Evolutionary conservation across 2,888 invertebrate genomes (phyloP), one percentile per base, ranked within the genome.

Genomic region (Nomada flava): DNA sequence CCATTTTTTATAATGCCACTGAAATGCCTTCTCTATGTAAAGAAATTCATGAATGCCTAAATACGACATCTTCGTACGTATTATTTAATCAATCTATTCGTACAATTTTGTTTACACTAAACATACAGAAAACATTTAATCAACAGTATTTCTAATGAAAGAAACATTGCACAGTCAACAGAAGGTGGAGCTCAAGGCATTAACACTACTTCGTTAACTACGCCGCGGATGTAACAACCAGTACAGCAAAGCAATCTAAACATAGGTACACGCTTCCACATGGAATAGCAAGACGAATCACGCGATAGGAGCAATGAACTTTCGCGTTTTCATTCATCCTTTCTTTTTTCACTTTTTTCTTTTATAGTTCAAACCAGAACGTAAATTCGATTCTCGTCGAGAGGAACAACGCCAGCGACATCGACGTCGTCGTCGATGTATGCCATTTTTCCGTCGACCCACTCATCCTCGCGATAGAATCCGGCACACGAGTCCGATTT

Each of bases 391-490:
- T 79, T 84, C 63, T 44, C 52, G 75, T 26, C 65, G 72, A 79
- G 76, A 79, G 72, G 52, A 68, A 68, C 76, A 72, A 64, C 68
- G 65, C 23, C 29, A 42, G 63, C 76, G 65, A 71, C 76, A 52
- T 60, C 74, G 73, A 36, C 52, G 63, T 63, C 78, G 63, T 23
- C 72, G 82, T 76, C 78, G 86, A 81, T 86, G 85, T 89, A 88
- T 88, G 89, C 89, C 88, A 89, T 92, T 92, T 92, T 91, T 92
- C 90, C 90, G 91, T 84, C 87, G 91, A 91, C 90, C 90, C 89
- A 90, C 90, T 92, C 91, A 92, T 92, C 92, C 91, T 90, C 88
- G 82, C 87, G 90, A 90, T 89, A 88, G 91, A 92, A 91, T 91
- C 92, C 89, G 73, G 86, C 87, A 89, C 92, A 91, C 91, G 92